Percentiles rank a stretch among this genome's conserved stretches.
These are phyloP conservation scores for Paralichthys olivaceus DNA, from an alignment of 2,113 vertebrate species.

Conservation along the genomic window DNA sequence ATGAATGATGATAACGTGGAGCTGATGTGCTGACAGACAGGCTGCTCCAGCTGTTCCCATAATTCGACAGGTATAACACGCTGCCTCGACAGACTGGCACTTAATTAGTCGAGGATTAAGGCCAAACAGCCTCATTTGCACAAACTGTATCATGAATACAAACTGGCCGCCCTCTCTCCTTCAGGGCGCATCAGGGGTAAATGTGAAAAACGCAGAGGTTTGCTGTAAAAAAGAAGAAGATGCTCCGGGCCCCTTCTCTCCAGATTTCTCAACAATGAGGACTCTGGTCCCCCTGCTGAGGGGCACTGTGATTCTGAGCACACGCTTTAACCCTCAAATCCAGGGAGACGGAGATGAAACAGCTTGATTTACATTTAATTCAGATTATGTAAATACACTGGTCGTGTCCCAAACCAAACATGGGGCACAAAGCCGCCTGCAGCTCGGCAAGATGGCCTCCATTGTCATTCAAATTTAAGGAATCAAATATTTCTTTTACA, in stretches of 20 bases:
- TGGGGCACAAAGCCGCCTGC: constrained; percentile 56
- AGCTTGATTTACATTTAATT: constrained; percentile 83
- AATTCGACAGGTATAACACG: constrained; percentile 69
- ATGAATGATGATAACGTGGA: constrained; percentile 69
- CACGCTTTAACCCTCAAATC: constrained; percentile 78
- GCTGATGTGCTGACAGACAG: constrained; percentile 71
- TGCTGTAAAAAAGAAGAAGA: constrained; percentile 48
- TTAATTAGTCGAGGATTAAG: constrained; percentile 80
- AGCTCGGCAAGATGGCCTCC: constrained; percentile 57
- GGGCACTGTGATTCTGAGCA: constrained; percentile 57
- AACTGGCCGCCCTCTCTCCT: constrained; percentile 58
- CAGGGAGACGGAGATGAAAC: constrained; percentile 75
- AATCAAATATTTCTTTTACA: constrained; percentile 41
- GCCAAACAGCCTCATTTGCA: constrained; percentile 74
- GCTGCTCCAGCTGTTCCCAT: constrained; percentile 75
- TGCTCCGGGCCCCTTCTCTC: constrained; percentile 59
- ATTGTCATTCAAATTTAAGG: constrained; percentile 77
- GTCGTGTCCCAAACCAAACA: constrained; percentile 71
- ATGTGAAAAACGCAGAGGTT: constrained; percentile 48
- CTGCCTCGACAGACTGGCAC: constrained; percentile 66
- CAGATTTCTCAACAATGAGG: constrained; percentile 65
- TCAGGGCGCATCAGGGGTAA: constrained; percentile 67
- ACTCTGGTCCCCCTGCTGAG: constrained; percentile 52
- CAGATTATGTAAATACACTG: constrained; percentile 83
- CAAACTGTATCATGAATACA: constrained; percentile 71